Evolutionary conservation across 2,888 invertebrate species (phyloP), one percentile per base, ranked within the genome.

Genomic region (Ctena decussata): DNA sequence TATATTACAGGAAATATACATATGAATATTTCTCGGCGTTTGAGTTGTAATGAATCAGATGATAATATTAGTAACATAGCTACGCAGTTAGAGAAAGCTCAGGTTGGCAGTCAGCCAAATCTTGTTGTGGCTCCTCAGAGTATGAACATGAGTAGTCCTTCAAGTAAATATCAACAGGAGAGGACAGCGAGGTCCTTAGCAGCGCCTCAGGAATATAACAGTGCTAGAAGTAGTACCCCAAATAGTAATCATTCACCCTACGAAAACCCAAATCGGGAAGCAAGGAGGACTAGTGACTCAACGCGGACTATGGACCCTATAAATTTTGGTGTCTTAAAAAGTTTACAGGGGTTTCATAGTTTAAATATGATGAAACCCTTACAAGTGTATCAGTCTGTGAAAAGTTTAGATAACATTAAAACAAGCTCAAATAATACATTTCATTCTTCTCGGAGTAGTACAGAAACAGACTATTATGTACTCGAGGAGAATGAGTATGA

Each of bases 21-120:
- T 0, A 89, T 98, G 70, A 98, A 89, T 81, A 88, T 87, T 78
- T 85, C 86, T 27, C 96, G 98, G 92, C 97, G 98, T 93, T 98
- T 98, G 93, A 98, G 98, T 97, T 98, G 98, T 96, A 98, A 98
- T 96, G 98, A 98, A 96, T 93, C 94, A 41, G 93, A 92, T 87
- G 90, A 90, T 11, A 93, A 93, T 70, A 92, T 95, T 75, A 94
- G 94, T 60, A 92, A 92, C 76, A 91, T 95, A 86, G 93, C 94
- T 8, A 92, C 93, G 32, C 94, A 93, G 89, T 90, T 95, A 83
- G 93, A 94, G 89, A 94, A 94, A 76, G 92, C 95, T 8, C 89
- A 93, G 75, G 92, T 95, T 73, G 95, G 95, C 30, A 95, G 94
- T 83, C 93, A 94, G 60, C 89, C 93, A 39, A 93, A 92, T 83